These are phyloP conservation scores for Pocillopora grandis DNA, from an alignment of 92 coral and sea anemone species.

Conservation along the genomic window DNA sequence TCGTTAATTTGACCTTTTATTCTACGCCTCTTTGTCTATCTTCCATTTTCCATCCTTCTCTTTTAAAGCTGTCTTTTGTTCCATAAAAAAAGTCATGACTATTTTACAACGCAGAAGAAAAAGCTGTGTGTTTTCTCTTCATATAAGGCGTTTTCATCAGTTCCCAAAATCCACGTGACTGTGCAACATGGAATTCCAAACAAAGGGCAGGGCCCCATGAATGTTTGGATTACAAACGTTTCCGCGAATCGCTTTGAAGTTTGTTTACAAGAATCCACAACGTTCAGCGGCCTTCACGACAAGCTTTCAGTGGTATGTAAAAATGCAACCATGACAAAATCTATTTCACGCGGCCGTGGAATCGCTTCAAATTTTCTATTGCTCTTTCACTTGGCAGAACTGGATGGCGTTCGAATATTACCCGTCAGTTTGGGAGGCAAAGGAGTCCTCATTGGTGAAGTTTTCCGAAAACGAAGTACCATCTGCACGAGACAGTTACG, in stretches of 20 bases:
- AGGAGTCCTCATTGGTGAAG: neutral
- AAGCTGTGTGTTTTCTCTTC: neutral
- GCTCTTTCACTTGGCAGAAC: neutral
- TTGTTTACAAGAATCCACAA: conserved; percentile 27
- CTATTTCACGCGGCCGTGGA: no score
- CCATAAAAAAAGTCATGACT: no score
- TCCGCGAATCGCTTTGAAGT: conserved; percentile 30
- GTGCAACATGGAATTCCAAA: conserved; percentile 1
- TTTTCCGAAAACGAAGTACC: neutral
- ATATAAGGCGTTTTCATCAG: conserved; percentile 3
- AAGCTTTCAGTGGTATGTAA: conserved; percentile 18
- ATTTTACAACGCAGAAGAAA: no score
- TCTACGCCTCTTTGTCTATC: neutral
- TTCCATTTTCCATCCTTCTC: neutral
- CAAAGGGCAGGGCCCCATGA: conserved; percentile 2
- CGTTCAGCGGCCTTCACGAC: conserved; percentile 28
- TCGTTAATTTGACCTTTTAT: neutral
- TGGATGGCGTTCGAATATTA: neutral
- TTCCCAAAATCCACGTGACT: neutral
- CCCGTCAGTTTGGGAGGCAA: neutral
- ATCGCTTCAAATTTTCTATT: neutral
- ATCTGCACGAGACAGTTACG: neutral
- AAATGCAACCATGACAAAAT: neutral
- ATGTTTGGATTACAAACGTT: conserved; percentile 19
- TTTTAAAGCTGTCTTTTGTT: no score